Conservation (phyloP, 2,797 vertebrate species). For the Erithacus rubecula region DNA sequence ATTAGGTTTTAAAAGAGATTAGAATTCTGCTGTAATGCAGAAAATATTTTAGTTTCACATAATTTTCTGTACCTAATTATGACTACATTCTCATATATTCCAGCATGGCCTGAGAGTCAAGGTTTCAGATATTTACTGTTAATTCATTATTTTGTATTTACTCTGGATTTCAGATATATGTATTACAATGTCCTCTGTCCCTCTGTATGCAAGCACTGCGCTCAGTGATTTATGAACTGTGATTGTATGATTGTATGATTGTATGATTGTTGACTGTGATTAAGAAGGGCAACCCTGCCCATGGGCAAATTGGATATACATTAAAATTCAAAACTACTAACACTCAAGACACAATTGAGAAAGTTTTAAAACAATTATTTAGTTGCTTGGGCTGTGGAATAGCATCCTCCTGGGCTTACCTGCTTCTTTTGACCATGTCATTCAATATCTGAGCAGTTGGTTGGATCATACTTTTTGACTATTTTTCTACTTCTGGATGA, state of each 20-base stretch:
- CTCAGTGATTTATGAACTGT: not conserved
- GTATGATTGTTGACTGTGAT: not conserved
- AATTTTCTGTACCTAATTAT: not conserved
- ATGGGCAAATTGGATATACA: not conserved
- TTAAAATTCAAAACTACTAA: not conserved
- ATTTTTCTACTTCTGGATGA: not conserved
- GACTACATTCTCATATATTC: not conserved
- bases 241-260: too few relatives aligned
- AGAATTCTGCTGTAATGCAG: not conserved
- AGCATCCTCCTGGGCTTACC: not conserved
- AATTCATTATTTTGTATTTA: not conserved
- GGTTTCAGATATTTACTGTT: not conserved
- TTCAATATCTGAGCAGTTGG: not conserved
- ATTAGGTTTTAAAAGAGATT: not conserved
- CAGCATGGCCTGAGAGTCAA: not conserved
- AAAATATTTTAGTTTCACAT: not conserved
- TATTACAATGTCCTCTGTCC: not conserved
- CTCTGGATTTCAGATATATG: not conserved
- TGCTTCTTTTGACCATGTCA: not conserved
- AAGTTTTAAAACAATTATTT: not conserved
- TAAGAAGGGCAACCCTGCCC: not conserved
- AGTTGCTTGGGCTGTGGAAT: not conserved
- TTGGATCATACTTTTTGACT: not conserved
- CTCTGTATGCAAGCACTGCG: not conserved
- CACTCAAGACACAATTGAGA: not conserved